phyloP scores from a whole-genome alignment of 2,888 invertebrate genomes.

The Drosophila mimetica region DNA sequence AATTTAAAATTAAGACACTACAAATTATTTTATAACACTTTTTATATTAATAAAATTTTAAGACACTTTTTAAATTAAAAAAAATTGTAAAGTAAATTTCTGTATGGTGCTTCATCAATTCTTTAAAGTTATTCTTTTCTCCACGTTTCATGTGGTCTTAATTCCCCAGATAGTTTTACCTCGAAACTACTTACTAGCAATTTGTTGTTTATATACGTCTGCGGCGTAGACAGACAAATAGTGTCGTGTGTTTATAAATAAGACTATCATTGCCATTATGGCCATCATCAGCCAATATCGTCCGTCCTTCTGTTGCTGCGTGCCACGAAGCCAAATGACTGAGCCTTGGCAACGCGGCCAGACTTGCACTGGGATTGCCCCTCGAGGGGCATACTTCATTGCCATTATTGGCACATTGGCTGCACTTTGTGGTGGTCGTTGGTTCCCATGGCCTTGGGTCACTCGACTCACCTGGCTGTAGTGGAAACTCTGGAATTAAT shows the following conservation, averaged over 20 bases:
- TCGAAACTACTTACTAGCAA: not conserved
- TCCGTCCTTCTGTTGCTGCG: constrained; percentile 19
- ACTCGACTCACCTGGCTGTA: constrained; percentile 1
- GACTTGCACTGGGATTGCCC: constrained; percentile 8
- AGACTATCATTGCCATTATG: constrained; percentile 46
- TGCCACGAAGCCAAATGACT: constrained; percentile 42
- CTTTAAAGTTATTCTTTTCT: no score
- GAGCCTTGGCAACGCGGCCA: constrained; percentile 32
- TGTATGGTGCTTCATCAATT: no score
- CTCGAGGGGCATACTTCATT: constrained; percentile 23
- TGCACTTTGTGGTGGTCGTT: constrained; percentile 34
- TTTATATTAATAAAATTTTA: no score
- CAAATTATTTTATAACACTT: no score
- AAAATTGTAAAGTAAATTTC: no score
- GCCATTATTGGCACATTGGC: constrained; percentile 55
- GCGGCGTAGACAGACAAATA: not conserved
- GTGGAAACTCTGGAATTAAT: constrained; percentile 29
- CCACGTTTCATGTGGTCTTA: no score
- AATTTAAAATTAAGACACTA: no score
- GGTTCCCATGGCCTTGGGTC: constrained; percentile 4
- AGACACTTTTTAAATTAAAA: no score
- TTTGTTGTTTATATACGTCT: not conserved
- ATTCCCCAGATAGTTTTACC: not conserved
- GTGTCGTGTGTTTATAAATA: constrained; percentile 42
- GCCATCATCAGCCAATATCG: constrained; percentile 38